Base-by-base conservation (phyloP, 2,113 vertebrate species). In the Arothron firmamentum region DNA sequence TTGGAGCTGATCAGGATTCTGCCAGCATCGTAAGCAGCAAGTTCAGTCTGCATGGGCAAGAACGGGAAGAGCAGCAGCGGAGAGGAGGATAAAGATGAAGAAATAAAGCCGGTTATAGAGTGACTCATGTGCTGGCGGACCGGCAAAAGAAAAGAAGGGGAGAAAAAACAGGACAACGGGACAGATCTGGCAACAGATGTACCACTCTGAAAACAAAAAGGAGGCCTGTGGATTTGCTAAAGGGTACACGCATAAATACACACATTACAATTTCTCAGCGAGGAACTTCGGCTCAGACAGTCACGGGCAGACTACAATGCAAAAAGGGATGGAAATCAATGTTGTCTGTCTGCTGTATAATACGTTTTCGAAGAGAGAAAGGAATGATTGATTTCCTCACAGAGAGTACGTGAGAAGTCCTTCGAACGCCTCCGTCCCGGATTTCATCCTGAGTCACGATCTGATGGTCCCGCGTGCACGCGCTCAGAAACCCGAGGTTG, bases 1-100 rank as follows among this genome's bases (percentile, higher is more conserved):
- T 90, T 59, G 65, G 56, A 73, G 74, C 89, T 92, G 80, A 91
- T 92, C 90, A 90, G 82, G 72, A 92, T 92, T 91, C 90, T 25
- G 50, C 65, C 1, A 64, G 86, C 88, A 89, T 89, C 86, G 78
- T 62, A 70, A 82, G 61, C 79, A 78, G 74, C 75, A 70, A 84
- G 67, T 83, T 82, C 71, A 85, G 83, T 87, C 75, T 65, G 74
- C 52, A 68, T 62, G 74, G 74, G 59, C 72, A 38, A 62, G 55
- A 57, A 60, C 62, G 43, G 45, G n/a, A 47, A 11, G 57, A 70
- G 69, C 43, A 19, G 75, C 55, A 62, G 56, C 62, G 46, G 60
- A 52, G 14, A 11, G 34, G 34, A 38, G 12, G 34, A 38, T 38
- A 38, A 38, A 38, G 34, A 38, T 38, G 34, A 38, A 11, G 34